phyloP scores from a whole-genome alignment of 2,797 vertebrate species.

The Toxotes lorentzi region DNA sequence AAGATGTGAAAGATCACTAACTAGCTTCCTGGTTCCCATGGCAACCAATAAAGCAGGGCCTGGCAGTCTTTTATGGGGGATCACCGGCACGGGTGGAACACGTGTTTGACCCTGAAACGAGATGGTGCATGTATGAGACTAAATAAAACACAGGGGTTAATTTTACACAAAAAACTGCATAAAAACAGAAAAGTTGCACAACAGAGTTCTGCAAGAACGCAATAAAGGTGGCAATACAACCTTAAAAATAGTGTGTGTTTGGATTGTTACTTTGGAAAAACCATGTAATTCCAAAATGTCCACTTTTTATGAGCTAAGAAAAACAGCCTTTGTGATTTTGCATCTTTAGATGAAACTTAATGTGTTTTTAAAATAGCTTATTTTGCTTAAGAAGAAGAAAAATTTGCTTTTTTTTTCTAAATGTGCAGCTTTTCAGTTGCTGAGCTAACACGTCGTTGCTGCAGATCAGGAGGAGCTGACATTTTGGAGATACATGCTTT shows the following conservation, averaged over 20 bases:
- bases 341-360: not conserved
- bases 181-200: not conserved
- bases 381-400: not conserved
- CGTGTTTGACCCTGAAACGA: slow-evolving; percentile 37
- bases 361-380: not conserved
- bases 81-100: slow-evolving; percentile 26
- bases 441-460: not conserved
- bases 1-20: slow-evolving; percentile 69
- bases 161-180: not conserved
- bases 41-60: slow-evolving; percentile 55
- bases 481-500: not conserved
- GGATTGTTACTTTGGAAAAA: not conserved
- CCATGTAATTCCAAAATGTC: not conserved
- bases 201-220: slow-evolving; percentile 6
- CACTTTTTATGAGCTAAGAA: not conserved
- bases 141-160: not conserved
- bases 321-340: not conserved
- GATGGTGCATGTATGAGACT: not conserved
- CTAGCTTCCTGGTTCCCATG: slow-evolving; percentile 72
- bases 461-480: not conserved
- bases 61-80: slow-evolving; percentile 34
- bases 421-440: not conserved
- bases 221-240: not conserved
- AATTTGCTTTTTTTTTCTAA: not conserved
- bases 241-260: not conserved